Conservation (phyloP, 2,888 invertebrate genomes). For the Ormia ochracea region DNA sequence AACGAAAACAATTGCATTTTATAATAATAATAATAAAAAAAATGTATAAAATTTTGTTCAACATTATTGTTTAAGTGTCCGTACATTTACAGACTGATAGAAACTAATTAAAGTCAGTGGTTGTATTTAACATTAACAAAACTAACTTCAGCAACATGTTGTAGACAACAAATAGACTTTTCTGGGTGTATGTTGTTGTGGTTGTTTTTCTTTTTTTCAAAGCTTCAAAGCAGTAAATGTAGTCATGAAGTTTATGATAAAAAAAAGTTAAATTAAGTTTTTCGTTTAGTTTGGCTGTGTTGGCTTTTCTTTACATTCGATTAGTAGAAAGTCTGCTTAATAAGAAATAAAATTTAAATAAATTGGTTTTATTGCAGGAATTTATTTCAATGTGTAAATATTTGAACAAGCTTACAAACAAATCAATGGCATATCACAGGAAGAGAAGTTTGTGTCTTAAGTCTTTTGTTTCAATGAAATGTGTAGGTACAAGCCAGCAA, state of each 20-base stretch:
- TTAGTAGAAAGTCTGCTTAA: neutral
- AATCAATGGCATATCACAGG: conserved; percentile 15
- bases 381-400: conserved; percentile 17
- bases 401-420: conserved; percentile 16
- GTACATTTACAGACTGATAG: conserved; percentile 51
- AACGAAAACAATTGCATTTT: conserved; percentile 13
- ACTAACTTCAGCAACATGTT: conserved; percentile 47
- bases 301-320: neutral
- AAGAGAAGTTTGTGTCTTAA: conserved; percentile 36
- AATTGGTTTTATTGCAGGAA: neutral
- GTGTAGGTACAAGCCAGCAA: neutral
- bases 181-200: neutral
- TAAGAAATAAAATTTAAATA: conserved; percentile 27
- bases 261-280: conserved; percentile 5
- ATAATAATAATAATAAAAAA: conserved; percentile 31
- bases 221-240: conserved; percentile 31
- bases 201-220: conserved; percentile 5
- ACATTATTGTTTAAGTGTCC: conserved; percentile 47
- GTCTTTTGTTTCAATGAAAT: conserved; percentile 24
- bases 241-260: neutral
- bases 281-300: neutral
- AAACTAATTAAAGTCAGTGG: conserved; percentile 60
- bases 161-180: conserved; percentile 37
- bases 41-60: conserved; percentile 47
- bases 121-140: conserved; percentile 53